Evolutionary conservation across 1,140 invertebrate species (phyloP), one percentile per base, ranked within the genome.

Genomic region (Berghia stephanieae): DNA sequence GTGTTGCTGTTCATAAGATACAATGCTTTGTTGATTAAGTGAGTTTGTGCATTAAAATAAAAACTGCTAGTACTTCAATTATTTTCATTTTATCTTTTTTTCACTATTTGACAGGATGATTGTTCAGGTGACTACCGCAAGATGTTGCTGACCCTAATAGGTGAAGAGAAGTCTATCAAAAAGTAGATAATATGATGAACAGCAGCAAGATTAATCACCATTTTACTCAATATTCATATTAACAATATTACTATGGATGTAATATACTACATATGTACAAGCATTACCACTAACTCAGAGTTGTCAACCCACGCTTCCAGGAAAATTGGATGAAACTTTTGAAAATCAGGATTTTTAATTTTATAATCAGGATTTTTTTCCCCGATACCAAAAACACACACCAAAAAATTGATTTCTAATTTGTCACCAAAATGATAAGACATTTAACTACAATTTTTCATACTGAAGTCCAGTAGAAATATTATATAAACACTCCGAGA

Each of bases 61-160:
- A 34, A 42, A 10, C 57, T 43, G 13, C 8, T 2, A 42, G 10
- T 21, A n/a, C 10, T 44, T 49, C 40, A 21, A 34, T 24, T 43
- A 42, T 68, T 63, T 44, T 52, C 36, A 36, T 40, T 38, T 36
- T 52, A 24, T 68, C 31, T 21, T 70, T 36, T 55, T 13, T 49
- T 16, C 46, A 5, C 31, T 79, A 38, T 66, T 60, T 74, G 36
- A 18, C 73, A 88, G 87, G 85, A 86, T 79, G 88, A 89, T 71
- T 84, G 84, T 40, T 87, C 86, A 16, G 87, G 88, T 6, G 87
- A 89, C 77, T 89, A 88, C 71, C 75, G 83, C 31, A 83, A 82
- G 38, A 80, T 88, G 36, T 75, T 85, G 55, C 74, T 87, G 46
- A 83, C 83, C 40, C 81, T 89, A 42, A 84, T 88, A 40, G 78